Percentiles rank a stretch among this genome's conserved stretches.
These are phyloP conservation scores for Cantharis rustica DNA, from an alignment of 2,888 invertebrate genomes.

Conservation along the genomic window DNA sequence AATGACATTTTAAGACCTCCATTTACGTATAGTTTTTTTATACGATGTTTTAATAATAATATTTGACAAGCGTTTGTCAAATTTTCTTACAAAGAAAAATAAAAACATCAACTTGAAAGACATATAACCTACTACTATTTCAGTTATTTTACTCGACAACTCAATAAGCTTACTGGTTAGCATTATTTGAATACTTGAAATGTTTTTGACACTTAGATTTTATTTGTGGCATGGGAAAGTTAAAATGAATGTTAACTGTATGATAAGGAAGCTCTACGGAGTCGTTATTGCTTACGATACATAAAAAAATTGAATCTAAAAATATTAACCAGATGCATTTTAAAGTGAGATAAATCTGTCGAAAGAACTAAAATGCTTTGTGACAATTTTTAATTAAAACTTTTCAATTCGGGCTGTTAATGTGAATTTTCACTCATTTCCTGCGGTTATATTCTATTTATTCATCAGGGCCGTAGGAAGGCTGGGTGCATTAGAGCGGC, in stretches of 20 bases:
- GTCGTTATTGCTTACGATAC: neutral
- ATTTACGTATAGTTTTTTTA: neutral
- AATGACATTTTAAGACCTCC: neutral
- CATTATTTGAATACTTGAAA: conserved; percentile 3
- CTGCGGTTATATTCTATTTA: neutral
- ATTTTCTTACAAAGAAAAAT: conserved; percentile 1
- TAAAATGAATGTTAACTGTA: neutral
- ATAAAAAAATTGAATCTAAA: conserved; percentile 1
- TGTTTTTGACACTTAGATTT: conserved; percentile 10
- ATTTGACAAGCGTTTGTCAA: neutral
- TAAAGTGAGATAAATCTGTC: neutral
- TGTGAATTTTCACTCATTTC: neutral
- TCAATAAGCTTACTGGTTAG: conserved; percentile 4
- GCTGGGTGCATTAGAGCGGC: too few relatives aligned
- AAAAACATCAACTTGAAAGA: conserved; percentile 2
- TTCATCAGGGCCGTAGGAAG: too few relatives aligned
- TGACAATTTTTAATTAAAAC: neutral
- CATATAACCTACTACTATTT: neutral
- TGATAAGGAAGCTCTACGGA: neutral
- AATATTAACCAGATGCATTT: conserved; percentile 8
- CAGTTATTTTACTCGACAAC: conserved; percentile 7
- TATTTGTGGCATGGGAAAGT: conserved; percentile 8
- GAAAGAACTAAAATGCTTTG: neutral
- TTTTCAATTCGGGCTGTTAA: neutral
- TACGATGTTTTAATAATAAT: neutral